A percentile compares a stretch with the other conserved stretches of the same genome.
Evolutionary conservation across 2,797 vertebrate species (phyloP).

Genomic region (Coracias cyanogaster): DNA sequence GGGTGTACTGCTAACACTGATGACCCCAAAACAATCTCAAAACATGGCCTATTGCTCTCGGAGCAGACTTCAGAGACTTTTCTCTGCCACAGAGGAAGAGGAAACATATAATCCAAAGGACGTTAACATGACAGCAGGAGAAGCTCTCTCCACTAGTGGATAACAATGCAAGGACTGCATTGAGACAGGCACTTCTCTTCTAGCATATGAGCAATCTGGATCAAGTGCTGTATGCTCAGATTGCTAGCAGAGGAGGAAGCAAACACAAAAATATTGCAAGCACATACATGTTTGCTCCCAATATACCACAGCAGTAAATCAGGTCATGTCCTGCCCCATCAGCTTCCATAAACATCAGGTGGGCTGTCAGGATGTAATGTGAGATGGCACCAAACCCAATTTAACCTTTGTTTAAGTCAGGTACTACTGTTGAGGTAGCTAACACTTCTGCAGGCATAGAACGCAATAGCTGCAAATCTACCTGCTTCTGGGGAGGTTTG

Average conservation of each 20-base stretch:
- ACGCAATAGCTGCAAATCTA: constrained; percentile 5
- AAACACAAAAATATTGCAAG: not conserved
- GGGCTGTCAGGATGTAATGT: not conserved
- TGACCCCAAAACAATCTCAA: not conserved
- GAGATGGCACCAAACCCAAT: constrained; percentile 1
- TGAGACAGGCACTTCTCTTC: not conserved
- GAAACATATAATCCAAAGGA: not conserved
- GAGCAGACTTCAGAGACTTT: not conserved
- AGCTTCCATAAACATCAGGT: not conserved
- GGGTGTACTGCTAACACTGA: not conserved
- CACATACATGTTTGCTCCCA: not conserved
- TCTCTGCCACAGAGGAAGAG: not conserved
- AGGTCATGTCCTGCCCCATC: not conserved
- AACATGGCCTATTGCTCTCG: not conserved
- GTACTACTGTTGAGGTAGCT: not conserved
- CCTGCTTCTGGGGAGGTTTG: not conserved
- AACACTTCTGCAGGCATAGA: not conserved
- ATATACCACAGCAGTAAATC: not conserved
- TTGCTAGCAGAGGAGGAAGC: not conserved
- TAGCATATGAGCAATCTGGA: not conserved
- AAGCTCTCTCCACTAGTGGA: not conserved
- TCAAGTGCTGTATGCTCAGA: not conserved
- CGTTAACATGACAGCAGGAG: not conserved
- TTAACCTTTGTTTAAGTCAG: constrained; percentile 9
- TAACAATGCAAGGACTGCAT: not conserved